Evolutionary conservation across 2,888 invertebrate species (phyloP).

Genomic region (Scaptomyza parva): DNA sequence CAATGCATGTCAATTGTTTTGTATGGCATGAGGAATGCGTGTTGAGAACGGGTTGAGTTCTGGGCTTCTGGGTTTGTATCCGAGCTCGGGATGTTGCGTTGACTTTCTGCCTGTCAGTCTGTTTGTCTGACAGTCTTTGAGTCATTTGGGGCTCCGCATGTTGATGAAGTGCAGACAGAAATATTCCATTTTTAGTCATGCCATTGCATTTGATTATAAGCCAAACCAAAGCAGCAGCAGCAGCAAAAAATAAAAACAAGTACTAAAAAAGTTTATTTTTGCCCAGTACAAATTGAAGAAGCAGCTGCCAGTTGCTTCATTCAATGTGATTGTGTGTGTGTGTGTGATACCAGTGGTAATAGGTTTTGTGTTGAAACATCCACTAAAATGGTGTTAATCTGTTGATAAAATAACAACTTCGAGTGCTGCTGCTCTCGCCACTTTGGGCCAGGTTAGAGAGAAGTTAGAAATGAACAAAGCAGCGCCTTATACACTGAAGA

Average conservation of each 20-base stretch:
- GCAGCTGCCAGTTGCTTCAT: conserved; percentile 17
- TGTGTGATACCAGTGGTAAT: conserved; percentile 31
- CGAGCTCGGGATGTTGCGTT: conserved; percentile 36
- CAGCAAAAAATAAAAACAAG: conserved; percentile 5
- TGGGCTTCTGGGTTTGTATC: not conserved
- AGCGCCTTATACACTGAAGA: conserved; percentile 18
- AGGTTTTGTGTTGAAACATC: conserved; percentile 48
- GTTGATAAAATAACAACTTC: conserved; percentile 58
- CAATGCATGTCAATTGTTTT: conserved; percentile 80
- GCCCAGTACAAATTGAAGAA: conserved; percentile 27
- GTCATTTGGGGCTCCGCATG: conserved; percentile 63
- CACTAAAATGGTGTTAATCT: conserved; percentile 69
- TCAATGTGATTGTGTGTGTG: conserved; percentile 7
- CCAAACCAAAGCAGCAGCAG: conserved; percentile 33
- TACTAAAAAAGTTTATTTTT: conserved; percentile 26
- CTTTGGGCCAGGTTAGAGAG: conserved; percentile 28
- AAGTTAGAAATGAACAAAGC: conserved; percentile 47
- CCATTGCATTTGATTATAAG: conserved; percentile 77
- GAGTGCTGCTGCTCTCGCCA: conserved; percentile 4
- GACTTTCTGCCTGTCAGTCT: conserved; percentile 53
- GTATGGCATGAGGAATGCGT: conserved; percentile 80
- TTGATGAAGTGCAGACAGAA: conserved; percentile 78
- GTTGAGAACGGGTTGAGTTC: conserved; percentile 62
- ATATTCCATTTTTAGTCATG: conserved; percentile 80
- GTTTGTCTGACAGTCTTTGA: conserved; percentile 33